These are phyloP conservation scores for Podargus strigoides DNA, from an alignment of 2,797 vertebrate genomes.

Conservation along the genomic window DNA sequence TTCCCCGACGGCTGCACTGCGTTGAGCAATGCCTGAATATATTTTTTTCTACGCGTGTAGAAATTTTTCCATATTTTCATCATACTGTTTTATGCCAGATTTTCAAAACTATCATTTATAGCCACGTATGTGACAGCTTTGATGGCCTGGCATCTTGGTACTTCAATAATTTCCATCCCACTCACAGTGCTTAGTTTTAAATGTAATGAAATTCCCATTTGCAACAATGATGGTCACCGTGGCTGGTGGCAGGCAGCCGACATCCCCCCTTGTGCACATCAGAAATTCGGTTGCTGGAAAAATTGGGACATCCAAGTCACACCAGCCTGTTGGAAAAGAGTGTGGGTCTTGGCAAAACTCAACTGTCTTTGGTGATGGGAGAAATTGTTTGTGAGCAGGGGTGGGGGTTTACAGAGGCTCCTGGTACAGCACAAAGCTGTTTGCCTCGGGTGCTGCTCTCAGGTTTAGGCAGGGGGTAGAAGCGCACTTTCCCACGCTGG, in stretches of 20 bases:
- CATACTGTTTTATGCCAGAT: fast-evolving
- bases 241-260: not conserved
- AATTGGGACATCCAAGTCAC: not conserved
- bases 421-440: not conserved
- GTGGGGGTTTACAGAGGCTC: not conserved
- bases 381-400: not conserved
- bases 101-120: not conserved
- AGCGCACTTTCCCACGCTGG: not conserved
- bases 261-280: not conserved
- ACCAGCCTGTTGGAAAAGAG: not conserved
- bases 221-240: not conserved
- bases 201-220: not conserved
- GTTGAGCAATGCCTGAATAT: too few relatives aligned
- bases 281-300: not conserved
- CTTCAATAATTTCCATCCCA: not conserved
- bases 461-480: not conserved
- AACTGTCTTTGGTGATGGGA: not conserved
- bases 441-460: too few relatives aligned
- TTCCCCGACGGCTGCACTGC: too few relatives aligned
- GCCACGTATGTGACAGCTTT: fast-evolving
- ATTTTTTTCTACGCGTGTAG: fast-evolving
- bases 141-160: not conserved
- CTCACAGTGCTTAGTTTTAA: not conserved
- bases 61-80: not conserved
- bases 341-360: not conserved